Evolutionary conservation across 2,113 vertebrate species (phyloP).

Genomic region (Pollimyrus isidori): DNA sequence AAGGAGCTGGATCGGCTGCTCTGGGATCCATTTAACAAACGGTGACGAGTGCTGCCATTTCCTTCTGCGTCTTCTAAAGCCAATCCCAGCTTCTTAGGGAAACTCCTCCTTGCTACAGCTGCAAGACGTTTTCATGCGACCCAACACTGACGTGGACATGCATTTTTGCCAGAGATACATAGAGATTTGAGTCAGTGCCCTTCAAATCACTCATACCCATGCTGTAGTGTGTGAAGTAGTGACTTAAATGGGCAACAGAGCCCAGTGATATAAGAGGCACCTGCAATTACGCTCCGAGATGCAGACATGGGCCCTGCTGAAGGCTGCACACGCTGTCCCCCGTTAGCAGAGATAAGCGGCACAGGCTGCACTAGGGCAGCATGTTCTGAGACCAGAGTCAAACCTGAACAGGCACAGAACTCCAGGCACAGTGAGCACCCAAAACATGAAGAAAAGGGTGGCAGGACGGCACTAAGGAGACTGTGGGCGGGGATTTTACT

Average conservation of each 20-base stretch:
- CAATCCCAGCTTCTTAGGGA: neutral
- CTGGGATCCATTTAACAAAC: neutral
- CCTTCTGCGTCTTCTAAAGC: neutral
- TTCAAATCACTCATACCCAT: neutral
- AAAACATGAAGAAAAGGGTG: neutral
- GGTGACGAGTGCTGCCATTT: neutral
- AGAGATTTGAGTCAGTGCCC: neutral
- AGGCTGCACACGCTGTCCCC: neutral
- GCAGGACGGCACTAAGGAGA: neutral
- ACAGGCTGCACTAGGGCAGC: neutral
- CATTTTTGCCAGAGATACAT: neutral
- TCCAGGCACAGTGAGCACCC: neutral
- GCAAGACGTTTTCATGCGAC: neutral
- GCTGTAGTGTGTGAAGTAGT: neutral
- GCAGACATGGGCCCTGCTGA: neutral
- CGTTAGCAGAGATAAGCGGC: neutral
- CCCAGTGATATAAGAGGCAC: neutral
- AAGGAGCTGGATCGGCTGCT: neutral
- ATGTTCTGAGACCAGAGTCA: neutral
- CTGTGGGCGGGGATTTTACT: neutral
- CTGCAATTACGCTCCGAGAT: neutral
- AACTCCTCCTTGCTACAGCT: neutral
- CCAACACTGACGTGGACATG: neutral
- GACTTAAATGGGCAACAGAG: neutral
- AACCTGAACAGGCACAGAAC: neutral